Evolutionary conservation across 2,797 vertebrate species (phyloP), one percentile per base, ranked within the genome.

Genomic region (Acrossocheilus fasciatus): DNA sequence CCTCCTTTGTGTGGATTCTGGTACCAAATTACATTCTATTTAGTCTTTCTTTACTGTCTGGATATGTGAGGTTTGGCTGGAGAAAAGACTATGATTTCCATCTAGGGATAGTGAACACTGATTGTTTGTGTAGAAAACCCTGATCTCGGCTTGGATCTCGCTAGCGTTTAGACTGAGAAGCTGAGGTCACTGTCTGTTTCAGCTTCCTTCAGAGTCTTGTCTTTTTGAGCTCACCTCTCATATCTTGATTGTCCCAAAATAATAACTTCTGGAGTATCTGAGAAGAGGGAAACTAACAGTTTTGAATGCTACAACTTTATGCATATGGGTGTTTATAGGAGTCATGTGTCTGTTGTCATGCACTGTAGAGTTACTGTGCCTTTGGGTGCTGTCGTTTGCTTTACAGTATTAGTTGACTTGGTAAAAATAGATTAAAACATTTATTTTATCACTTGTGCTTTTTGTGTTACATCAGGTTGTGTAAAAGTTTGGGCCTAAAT

Each of bases 311-410:
- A 34, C 70, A 72, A 6, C 17, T 20, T 12, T 70, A 36, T 54
- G 45, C 6, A 18, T 0, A 34, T 0, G 20, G 86, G 11, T 91
- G 92, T 93, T 92, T 91, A 93, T 91, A 1, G 80, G 89, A 84
- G 68, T 87, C 45, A 82, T 0, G 72, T 91, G 90, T 91, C 93
- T 89, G 91, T 90, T 92, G 91, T 93, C 92, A 89, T 86, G 89
- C 62, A 89, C 30, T 79, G 34, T 43, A 39, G 89, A 93, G 88
- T 88, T 64, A 88, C 87, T 82, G 88, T 82, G 87, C 85, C 88
- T 90, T 82, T 30, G 59, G 64, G 77, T 34, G 18, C 9, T 66
- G 41, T 6, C 20, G 3, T 74, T 66, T 23, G 57, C 15, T 36
- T 77, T 39, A 54, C 62, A 66, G 26, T 69, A 26, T 64, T 74